A percentile compares a stretch with the other conserved stretches of the same genome.
phyloP scores from a whole-genome alignment of 2,888 invertebrate genomes.

The Nomada ferruginata region DNA sequence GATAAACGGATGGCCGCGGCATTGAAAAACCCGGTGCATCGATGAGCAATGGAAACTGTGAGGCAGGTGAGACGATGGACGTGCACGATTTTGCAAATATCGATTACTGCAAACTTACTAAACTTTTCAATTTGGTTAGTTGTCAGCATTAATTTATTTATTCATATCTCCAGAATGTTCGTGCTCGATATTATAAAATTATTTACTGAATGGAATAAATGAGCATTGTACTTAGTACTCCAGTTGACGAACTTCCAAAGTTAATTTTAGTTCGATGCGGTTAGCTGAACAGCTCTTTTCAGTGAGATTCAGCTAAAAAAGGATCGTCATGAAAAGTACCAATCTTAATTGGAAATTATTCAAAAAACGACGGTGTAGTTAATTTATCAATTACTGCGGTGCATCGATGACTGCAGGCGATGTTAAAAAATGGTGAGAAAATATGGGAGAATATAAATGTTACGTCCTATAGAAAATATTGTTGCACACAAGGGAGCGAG shows the following conservation, averaged over 20 bases:
- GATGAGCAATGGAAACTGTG: constrained; percentile 51
- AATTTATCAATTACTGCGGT: not conserved
- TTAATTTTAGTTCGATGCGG: no score
- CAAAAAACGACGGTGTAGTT: not conserved
- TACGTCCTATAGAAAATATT: not conserved
- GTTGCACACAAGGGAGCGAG: not conserved
- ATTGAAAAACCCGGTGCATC: constrained; percentile 49
- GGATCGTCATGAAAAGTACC: not conserved
- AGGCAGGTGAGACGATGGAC: constrained; percentile 41
- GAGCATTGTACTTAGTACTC: no score
- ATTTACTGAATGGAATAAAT: no score
- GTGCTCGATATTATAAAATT: no score
- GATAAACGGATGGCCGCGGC: constrained; percentile 36
- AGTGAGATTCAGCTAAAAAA: constrained; percentile 19
- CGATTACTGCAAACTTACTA: no score
- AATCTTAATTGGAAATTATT: not conserved
- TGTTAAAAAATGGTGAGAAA: not conserved
- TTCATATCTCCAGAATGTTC: no score
- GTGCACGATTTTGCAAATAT: constrained; percentile 33
- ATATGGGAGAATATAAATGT: not conserved
- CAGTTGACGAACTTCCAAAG: no score
- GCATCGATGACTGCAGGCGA: not conserved
- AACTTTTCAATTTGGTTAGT: no score
- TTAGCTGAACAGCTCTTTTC: no score
- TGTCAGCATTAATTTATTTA: no score